A percentile compares a stretch with the other conserved stretches of the same genome.
These are phyloP conservation scores for Dicrostonyx torquatus DNA, from an alignment of 2,797 vertebrate genomes.

Conservation along the genomic window DNA sequence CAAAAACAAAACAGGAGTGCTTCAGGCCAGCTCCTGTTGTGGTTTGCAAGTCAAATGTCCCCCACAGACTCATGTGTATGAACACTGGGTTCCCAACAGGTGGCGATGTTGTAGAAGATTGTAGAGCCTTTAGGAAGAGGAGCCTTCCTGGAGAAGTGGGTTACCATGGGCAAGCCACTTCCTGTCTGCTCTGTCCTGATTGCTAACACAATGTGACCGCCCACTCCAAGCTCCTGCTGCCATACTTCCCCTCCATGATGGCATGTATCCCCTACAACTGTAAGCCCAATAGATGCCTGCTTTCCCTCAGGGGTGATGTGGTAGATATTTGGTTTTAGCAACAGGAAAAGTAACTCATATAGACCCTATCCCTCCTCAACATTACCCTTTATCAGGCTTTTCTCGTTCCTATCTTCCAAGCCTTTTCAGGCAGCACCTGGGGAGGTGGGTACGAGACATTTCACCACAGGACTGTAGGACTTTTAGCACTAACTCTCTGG, in stretches of 20 bases:
- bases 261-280: not conserved
- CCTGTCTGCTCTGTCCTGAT: not conserved
- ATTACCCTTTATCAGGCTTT: accelerated
- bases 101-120: not conserved
- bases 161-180: not conserved
- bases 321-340: not conserved
- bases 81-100: not conserved
- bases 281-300: not conserved
- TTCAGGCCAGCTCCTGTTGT: not conserved
- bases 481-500: too few species aligned
- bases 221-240: not conserved
- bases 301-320: not conserved
- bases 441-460: not conserved
- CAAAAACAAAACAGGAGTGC: accelerated
- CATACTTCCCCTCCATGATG: too few species aligned
- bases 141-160: not conserved
- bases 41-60: not conserved
- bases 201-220: not conserved
- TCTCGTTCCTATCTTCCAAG: too few species aligned
- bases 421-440: not conserved
- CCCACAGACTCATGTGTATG: not conserved
- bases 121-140: not conserved
- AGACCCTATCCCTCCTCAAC: not conserved
- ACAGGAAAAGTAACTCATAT: not conserved
- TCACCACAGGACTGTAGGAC: not conserved